Percentiles rank a stretch among this genome's conserved stretches.
phyloP scores from a whole-genome alignment of 1,140 invertebrate genomes.

The Drosophila busckii region DNA sequence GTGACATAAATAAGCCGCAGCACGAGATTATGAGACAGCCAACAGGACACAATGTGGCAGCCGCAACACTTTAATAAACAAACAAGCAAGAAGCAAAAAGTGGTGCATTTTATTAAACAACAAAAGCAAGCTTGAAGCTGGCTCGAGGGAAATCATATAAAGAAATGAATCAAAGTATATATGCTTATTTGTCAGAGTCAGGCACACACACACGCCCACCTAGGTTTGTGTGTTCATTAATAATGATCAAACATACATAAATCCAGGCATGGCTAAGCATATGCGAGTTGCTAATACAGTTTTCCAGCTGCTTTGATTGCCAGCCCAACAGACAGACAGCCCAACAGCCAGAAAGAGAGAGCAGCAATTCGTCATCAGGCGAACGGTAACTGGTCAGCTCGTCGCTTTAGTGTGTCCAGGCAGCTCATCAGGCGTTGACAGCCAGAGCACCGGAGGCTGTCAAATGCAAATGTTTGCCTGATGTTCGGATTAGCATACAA shows the following conservation, averaged over 20 bases:
- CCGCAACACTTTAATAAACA: too few relatives aligned
- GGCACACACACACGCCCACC: constrained; percentile 23
- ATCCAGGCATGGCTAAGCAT: constrained; percentile 5
- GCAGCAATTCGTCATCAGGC: constrained; percentile 52
- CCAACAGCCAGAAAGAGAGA: constrained; percentile 21
- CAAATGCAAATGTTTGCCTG: constrained; percentile 53
- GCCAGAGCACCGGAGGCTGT: constrained; percentile 40
- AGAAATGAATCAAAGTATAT: constrained; percentile 56
- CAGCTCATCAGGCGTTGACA: constrained; percentile 42
- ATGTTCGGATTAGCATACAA: constrained; percentile 61
- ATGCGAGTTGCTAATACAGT: constrained; percentile 19
- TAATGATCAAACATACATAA: constrained; percentile 31
- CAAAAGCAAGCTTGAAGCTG: too few relatives aligned
- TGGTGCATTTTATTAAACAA: too few relatives aligned
- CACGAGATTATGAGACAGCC: too few relatives aligned
- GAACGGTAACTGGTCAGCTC: constrained; percentile 16
- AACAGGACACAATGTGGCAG: too few relatives aligned
- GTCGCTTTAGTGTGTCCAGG: constrained; percentile 23
- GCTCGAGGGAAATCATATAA: constrained; percentile 34
- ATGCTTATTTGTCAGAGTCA: constrained; percentile 36
- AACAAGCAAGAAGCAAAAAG: too few relatives aligned
- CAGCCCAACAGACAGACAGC: too few relatives aligned
- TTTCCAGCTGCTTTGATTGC: constrained; percentile 38
- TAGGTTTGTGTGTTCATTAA: constrained; percentile 32
- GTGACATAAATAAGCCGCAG: too few relatives aligned